Evolutionary conservation across 2,113 vertebrate genomes (phyloP).

Genomic region (Zingel zingel): DNA sequence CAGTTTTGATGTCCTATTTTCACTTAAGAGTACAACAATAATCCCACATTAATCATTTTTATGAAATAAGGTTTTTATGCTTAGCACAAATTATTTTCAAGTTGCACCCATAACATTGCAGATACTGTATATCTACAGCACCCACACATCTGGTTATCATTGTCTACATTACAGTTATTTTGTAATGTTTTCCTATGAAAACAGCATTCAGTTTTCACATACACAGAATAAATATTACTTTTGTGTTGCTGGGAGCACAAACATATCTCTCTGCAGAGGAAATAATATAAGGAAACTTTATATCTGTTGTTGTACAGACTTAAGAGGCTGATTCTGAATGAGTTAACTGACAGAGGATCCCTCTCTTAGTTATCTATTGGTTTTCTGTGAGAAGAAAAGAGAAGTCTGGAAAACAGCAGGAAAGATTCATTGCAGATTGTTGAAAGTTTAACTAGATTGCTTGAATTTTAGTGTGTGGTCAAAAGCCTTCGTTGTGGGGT

Average conservation of each 20-base stretch:
- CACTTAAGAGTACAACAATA: not conserved
- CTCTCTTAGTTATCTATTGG: conserved; percentile 22
- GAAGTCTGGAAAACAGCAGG: conserved; percentile 5
- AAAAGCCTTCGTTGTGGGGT: conserved; percentile 17
- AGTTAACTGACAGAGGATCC: conserved; percentile 14
- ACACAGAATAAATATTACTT: conserved; percentile 9
- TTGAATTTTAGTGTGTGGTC: conserved; percentile 37
- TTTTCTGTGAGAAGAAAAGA: conserved; percentile 24
- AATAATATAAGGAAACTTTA: not conserved
- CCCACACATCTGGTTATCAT: not conserved
- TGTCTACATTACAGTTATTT: not conserved
- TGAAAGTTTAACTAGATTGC: conserved; percentile 27
- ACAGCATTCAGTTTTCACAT: not conserved
- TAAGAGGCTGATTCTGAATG: conserved; percentile 17
- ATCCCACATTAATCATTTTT: not conserved
- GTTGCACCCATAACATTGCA: not conserved
- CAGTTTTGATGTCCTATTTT: not conserved
- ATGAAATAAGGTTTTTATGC: not conserved
- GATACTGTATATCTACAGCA: not conserved
- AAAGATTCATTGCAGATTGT: conserved; percentile 32
- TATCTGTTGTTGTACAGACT: conserved; percentile 23
- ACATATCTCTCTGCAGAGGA: not conserved
- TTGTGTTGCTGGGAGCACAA: not conserved
- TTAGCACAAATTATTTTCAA: not conserved
- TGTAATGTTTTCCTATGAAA: not conserved